Percentiles rank a stretch among this genome's conserved stretches.
Evolutionary conservation across 2,888 invertebrate genomes (phyloP).

Genomic region (Diarsia dahlii): DNA sequence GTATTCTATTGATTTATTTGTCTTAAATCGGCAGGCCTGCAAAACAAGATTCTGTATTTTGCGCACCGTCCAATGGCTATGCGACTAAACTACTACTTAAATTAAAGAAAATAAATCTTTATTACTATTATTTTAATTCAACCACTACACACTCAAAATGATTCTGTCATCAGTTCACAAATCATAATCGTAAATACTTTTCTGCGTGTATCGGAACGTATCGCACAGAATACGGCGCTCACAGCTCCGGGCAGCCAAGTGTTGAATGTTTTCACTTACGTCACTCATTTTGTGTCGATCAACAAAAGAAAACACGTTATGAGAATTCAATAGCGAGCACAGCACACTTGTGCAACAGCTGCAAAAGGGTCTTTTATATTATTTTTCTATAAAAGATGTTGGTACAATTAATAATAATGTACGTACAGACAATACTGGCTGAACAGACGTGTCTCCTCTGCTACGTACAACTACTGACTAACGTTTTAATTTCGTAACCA

Average conservation of each 20-base stretch:
- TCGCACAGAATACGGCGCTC: slow-evolving; percentile 29
- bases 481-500: slow-evolving; percentile 32
- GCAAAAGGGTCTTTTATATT: slow-evolving; percentile 46
- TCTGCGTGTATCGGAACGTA: slow-evolving; percentile 52
- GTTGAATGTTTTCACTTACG: slow-evolving; percentile 63
- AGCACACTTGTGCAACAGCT: slow-evolving; percentile 60
- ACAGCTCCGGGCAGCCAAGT: slow-evolving; percentile 38
- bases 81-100: background rate
- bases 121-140: background rate
- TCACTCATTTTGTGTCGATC: slow-evolving; percentile 67
- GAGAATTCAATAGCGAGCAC: slow-evolving; percentile 58
- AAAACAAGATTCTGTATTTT: background rate
- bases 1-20: background rate
- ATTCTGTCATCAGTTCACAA: background rate
- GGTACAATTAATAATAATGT: slow-evolving; percentile 50
- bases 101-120: background rate
- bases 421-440: slow-evolving; percentile 46
- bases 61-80: background rate
- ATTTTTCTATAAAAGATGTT: slow-evolving; percentile 38
- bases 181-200: background rate
- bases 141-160: slow-evolving; percentile 3
- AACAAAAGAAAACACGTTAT: slow-evolving; percentile 69
- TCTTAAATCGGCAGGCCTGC: background rate
- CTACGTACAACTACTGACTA: slow-evolving; percentile 45
- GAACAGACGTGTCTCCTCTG: slow-evolving; percentile 49